Evolutionary conservation across 2,113 vertebrate genomes (phyloP), one percentile per base, ranked within the genome.

Genomic region (Alethe diademata): DNA sequence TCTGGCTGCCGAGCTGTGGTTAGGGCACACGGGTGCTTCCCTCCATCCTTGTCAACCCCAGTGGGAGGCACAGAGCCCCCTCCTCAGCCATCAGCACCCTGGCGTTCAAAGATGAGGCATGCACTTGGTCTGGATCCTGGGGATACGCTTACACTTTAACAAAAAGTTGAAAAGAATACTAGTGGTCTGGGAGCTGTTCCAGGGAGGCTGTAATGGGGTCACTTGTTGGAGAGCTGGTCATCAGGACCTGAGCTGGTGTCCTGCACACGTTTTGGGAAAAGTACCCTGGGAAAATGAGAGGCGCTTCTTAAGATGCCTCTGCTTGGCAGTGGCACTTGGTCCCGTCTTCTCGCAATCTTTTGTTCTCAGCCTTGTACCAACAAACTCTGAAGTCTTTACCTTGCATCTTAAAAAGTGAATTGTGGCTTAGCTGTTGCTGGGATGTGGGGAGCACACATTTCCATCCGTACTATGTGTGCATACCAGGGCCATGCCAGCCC

Each of bases 401-500:
- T 67, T 62, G 36, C 19, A 43, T 43, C 26, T 71, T 35, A 64
- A 38, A 61, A 66, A 62, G 47, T 38, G 62, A 80, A 84, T n/a
- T 50, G 15, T 33, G 69, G 35, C 58, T 54, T 69, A 67, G 29
- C 28, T 15, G 38, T 26, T 71, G 25, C n/a, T 22, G 5, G n/a
- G 47, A 51, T 14, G 9, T 25, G 28, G 18, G 38, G 14, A 69
- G 29, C 36, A 16, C 26, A 18, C 2, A 5, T 53, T 48, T 58
- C 51, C n/a, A 70, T 24, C 36, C 9, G 24, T 29, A 33, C 8
- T 2, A 3, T 7, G 11, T 0, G 0, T 26, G 35, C 0, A 6
- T 8, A 26, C 7, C 36, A 69, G n/a, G 60, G 45, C 19, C 0
- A 0, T 1, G 5, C 10, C 38, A 81, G 36, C 15, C 15, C 33